Conservation (phyloP, 1,140 invertebrate species). For the Brachionus koreanus region DNA sequence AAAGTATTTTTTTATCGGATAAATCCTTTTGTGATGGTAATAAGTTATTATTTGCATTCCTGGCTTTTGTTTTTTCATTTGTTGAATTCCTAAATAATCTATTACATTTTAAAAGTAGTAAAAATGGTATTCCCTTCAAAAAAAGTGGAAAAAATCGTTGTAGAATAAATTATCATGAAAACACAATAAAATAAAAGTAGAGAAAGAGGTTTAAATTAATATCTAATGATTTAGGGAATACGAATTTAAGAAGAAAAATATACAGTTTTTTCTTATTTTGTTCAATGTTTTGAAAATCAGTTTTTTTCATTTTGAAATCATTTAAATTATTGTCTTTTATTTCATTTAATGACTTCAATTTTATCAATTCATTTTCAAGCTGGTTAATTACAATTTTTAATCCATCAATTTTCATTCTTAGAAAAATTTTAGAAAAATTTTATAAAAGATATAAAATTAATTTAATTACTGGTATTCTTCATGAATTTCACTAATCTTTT, state of each 20-base stretch:
- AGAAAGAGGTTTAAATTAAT: no score
- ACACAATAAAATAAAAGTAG: no score
- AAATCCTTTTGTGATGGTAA: neutral
- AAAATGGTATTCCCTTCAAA: no score
- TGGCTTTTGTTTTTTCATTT: neutral
- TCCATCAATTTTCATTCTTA: constrained; percentile 12
- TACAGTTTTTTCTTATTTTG: neutral
- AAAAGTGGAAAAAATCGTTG: no score
- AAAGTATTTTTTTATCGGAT: neutral
- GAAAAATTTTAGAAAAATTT: no score
- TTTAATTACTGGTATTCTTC: constrained; percentile 11
- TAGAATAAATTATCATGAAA: no score
- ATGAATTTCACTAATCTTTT: constrained; percentile 10
- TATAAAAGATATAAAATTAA: no score
- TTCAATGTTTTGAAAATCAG: neutral
- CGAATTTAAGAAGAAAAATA: no score
- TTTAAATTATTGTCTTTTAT: neutral
- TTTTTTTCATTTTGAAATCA: neutral
- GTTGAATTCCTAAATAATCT: neutral
- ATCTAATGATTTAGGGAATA: neutral
- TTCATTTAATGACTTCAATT: constrained; percentile 16
- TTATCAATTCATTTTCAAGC: constrained; percentile 3
- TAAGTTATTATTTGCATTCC: neutral
- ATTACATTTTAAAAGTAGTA: no score
- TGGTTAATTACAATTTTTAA: neutral